Base-by-base conservation (phyloP, 2,888 invertebrate species). In the Cephus pulcher region DNA sequence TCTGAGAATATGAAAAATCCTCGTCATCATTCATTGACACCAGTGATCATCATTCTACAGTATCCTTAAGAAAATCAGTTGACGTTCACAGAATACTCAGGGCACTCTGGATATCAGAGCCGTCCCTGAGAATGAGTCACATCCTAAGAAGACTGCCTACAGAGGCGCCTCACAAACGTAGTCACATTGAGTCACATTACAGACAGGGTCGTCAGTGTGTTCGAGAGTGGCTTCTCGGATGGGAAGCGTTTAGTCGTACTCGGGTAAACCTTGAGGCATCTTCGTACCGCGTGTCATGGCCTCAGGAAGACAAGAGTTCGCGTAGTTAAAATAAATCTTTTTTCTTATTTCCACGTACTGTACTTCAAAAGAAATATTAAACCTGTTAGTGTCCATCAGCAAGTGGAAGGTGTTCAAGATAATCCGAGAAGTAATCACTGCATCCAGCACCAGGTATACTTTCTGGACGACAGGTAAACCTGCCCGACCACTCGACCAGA, bases 131-230 rank as follows among this genome's bases (percentile, higher is more conserved):
- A 37, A 78, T 86, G 87, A 86, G 86, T 86, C 86, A 86, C 80
- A 75, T 81, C 79, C 82, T 75, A 85, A 84, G 82, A 83, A 84
- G 82, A 83, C 79, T 82, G 83, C 84, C 82, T 75, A 80, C 81
- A 81, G 82, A 81, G 86, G 85, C 82, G 85, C 84, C 81, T 81
- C 80, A 76, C 80, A 81, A 80, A 81, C 82, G 79, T 84, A 77
- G 74, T 74, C 78, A 9, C 78, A 9, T 56, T 56, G 23, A 77
- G 74, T 74, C 78, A 9, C 78, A 9, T 56, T 56, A 56, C 23
- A 56, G 56, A 6, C 9, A 56, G 56, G 23, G 56, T 56, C 12
- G 35, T 35, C 9, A 56, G 56, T 56, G 56, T 56, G 56, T 56
- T 56, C 23, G 56, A 56, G 56, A 56, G 56, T 56, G 23, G 56